Evolutionary conservation across 2,113 vertebrate species (phyloP).

Genomic region (Rhadina sibilatrix): DNA sequence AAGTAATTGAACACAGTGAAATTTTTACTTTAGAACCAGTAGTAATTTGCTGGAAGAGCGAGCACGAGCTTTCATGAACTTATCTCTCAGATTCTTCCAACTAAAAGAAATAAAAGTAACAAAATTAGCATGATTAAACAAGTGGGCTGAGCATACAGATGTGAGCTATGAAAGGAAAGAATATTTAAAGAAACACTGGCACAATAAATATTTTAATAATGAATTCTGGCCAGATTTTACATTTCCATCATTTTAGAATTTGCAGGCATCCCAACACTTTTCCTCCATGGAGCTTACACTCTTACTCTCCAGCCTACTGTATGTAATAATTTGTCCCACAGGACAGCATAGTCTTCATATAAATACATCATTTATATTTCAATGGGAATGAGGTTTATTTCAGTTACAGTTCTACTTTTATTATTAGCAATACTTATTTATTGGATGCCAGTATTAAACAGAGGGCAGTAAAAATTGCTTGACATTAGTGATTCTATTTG

Average conservation of each 20-base stretch:
- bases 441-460: constrained; percentile 23
- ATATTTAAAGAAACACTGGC: neutral
- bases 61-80: neutral
- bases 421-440: constrained; percentile 33
- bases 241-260: neutral
- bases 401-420: constrained; percentile 22
- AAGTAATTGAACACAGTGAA: neutral
- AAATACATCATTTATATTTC: constrained; percentile 10
- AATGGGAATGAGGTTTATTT: constrained; percentile 17
- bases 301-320: neutral
- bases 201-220: neutral
- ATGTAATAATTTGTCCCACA: neutral
- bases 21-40: neutral
- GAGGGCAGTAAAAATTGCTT: neutral
- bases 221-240: neutral
- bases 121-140: neutral
- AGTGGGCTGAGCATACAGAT: neutral
- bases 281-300: neutral
- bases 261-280: neutral
- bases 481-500: neutral
- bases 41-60: neutral
- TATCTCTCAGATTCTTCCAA: neutral
- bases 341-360: neutral
- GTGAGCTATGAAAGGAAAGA: neutral
- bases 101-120: neutral